phyloP scores from a whole-genome alignment of 2,113 vertebrate genomes.

The Myodes glareolus region DNA sequence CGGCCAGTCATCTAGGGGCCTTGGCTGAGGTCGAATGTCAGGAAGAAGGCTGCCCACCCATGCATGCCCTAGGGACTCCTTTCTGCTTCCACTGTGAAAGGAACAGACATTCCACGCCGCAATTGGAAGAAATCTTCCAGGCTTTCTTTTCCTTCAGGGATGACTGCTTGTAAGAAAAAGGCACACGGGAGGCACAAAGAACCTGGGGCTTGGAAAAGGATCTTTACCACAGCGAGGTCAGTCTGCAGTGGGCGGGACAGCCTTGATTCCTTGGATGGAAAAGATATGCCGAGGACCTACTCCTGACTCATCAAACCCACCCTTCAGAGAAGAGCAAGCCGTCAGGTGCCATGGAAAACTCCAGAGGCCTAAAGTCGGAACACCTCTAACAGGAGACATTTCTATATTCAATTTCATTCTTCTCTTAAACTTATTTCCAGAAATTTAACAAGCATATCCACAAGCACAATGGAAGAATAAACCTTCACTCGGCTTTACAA shows the following conservation, averaged over 20 bases:
- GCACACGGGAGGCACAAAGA: neutral
- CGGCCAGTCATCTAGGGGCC: constrained; percentile 17
- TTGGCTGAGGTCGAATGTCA: neutral
- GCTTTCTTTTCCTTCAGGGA: neutral
- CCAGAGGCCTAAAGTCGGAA: neutral
- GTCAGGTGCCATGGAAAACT: neutral
- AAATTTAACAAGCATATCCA: constrained; percentile 57
- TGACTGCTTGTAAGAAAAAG: neutral
- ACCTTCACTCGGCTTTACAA: constrained; percentile 10
- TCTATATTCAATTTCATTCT: constrained; percentile 31
- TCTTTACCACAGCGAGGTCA: neutral
- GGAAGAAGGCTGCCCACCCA: neutral
- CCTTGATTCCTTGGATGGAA: constrained; percentile 6
- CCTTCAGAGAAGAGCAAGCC: neutral
- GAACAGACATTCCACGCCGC: neutral
- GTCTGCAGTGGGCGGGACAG: neutral
- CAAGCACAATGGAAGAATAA: constrained; percentile 51
- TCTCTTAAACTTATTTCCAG: constrained; percentile 41
- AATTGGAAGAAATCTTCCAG: neutral
- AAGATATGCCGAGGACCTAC: neutral
- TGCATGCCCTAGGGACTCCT: neutral
- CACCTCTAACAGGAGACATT: neutral
- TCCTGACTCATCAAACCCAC: neutral
- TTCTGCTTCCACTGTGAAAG: neutral
- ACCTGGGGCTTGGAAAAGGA: neutral